Percentiles rank a stretch among this genome's conserved stretches.
phyloP scores from a whole-genome alignment of 2,113 vertebrate species.

The Microtus richardsoni region DNA sequence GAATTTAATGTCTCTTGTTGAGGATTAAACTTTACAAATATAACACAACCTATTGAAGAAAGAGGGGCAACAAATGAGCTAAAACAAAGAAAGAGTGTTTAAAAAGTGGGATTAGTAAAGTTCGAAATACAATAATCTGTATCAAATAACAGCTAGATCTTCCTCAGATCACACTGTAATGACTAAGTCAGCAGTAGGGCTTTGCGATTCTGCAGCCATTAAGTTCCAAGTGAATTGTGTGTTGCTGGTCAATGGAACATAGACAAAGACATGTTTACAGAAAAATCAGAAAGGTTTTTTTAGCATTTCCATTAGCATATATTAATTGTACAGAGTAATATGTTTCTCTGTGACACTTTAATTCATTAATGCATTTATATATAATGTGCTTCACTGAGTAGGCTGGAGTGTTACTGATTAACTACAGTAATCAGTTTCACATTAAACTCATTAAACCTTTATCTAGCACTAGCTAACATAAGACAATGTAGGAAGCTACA shows the following conservation, averaged over 20 bases:
- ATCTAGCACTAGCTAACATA: background rate
- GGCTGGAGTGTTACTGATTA: background rate
- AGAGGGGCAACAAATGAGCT: background rate
- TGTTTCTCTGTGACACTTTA: background rate
- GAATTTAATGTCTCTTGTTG: background rate
- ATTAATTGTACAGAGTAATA: background rate
- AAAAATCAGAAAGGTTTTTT: background rate
- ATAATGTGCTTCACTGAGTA: background rate
- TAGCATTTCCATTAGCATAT: background rate
- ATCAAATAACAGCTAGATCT: background rate
- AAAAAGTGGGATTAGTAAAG: background rate
- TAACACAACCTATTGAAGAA: background rate
- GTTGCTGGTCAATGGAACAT: background rate
- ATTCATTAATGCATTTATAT: background rate
- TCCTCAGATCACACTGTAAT: background rate
- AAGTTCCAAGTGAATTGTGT: background rate
- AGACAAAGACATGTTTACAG: background rate
- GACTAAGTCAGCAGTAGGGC: background rate
- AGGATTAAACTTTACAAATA: constrained; percentile 35
- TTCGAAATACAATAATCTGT: background rate
- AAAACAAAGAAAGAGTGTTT: background rate
- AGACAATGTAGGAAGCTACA: background rate
- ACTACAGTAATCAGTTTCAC: background rate
- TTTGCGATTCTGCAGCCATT: background rate
- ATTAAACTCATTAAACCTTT: constrained; percentile 28